Evolutionary conservation across 2,113 vertebrate genomes (phyloP).

Genomic region (rat (Rattus norvegicus)): DNA sequence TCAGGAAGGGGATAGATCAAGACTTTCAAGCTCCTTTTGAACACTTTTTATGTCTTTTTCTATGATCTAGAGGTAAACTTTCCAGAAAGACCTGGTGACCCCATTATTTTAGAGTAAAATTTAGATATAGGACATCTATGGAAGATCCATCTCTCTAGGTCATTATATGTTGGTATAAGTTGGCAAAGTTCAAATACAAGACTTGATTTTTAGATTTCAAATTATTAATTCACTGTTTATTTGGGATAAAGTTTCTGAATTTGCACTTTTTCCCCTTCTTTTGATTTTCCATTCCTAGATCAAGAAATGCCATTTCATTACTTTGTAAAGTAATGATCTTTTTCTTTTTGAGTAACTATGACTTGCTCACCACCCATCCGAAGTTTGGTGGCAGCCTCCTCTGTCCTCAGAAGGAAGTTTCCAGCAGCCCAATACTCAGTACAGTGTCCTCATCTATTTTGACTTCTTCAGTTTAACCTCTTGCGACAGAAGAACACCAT

Average conservation of each 20-base stretch:
- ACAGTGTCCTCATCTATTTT: not conserved
- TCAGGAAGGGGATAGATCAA: not conserved
- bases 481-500: not conserved
- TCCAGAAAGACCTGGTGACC: not conserved
- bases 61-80: not conserved
- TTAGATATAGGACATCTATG: not conserved
- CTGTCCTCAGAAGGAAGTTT: not conserved
- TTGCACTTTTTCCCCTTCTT: not conserved
- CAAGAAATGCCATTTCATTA: not conserved
- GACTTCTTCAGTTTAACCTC: not conserved
- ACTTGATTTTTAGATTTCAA: not conserved
- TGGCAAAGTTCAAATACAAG: not conserved
- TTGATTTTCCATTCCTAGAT: not conserved
- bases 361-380: not conserved
- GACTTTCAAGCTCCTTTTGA: not conserved
- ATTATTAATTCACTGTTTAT: not conserved
- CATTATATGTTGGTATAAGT: not conserved
- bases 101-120: not conserved
- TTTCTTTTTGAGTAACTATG: not conserved
- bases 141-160: not conserved
- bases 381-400: not conserved
- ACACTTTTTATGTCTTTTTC: not conserved
- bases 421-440: too few relatives aligned
- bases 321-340: not conserved
- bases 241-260: slow-evolving; percentile 16